Base-by-base conservation (phyloP, 1,140 invertebrate species). In the Stegodyphus dumicola region DNA sequence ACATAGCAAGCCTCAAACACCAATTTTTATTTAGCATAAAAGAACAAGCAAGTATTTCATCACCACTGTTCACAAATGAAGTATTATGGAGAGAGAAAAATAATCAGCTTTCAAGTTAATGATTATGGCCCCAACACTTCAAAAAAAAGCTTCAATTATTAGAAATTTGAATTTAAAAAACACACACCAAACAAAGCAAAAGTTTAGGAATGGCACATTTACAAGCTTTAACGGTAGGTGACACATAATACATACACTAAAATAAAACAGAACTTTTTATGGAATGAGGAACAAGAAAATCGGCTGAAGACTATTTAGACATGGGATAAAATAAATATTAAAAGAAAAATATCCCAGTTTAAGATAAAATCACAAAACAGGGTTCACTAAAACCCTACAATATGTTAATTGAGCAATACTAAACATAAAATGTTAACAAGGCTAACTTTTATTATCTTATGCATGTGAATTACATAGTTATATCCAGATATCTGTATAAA, bases 21-120 rank as follows among this genome's bases (percentile, higher is more conserved):
- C 73, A 76, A 69, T 10, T 52, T 84, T 84, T 84, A 84, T 84
- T 84, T 56, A 76, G 81, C 81, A 76, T 84, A 76, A 84, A 84
- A 76, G 64, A 67, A 76, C 73, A 76, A 64, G 64, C 49, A 83
- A 49, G 48, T 7, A 69, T 74, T 76, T 60, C 66, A 53, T 54
- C 65, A 80, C 17, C 56, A 73, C 52, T 71, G 64, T 56, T 66
- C 78, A 64, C 15, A 80, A 80, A 70, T 49, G 18, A 80, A 71
- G 17, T 18, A 33, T 33, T 33, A 33, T 33, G 66, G 66, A 18
- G 51, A 49, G 53, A 54, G 48, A 80, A 56, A 48, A 80, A 60
- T 64, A 33, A 71, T 78, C 10, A 80, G 51, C n/a, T 33, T 54
- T 54, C 48, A 69, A n/a, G 54, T 71, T 6, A 64, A n/a, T 11